A percentile compares a stretch with the other conserved stretches of the same genome.
Evolutionary conservation across 1,140 invertebrate species (phyloP).

Genomic region (Triops cancriformis): DNA sequence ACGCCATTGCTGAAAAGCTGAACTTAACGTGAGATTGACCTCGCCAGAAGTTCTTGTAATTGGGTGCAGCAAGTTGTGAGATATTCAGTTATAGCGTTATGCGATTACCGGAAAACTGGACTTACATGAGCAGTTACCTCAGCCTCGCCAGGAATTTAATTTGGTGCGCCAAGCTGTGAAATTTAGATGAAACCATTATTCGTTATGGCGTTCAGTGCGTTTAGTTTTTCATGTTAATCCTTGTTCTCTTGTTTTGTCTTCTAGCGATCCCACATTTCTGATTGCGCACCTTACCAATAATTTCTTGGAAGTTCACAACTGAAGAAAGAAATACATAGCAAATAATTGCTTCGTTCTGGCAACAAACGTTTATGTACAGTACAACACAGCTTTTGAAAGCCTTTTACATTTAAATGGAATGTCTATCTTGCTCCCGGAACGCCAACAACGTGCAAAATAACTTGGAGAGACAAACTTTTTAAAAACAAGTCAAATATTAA

Average conservation of each 20-base stretch:
- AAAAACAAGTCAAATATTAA: not conserved
- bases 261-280: not conserved
- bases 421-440: not conserved
- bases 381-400: not conserved
- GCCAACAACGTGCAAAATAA: slow-evolving; percentile 13
- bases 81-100: not conserved
- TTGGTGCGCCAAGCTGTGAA: not conserved
- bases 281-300: not conserved
- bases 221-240: not conserved
- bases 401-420: not conserved
- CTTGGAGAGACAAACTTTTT: not conserved
- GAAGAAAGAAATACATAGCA: not conserved
- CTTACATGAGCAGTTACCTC: not conserved
- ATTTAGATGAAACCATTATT: not conserved
- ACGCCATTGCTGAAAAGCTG: not conserved
- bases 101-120: not conserved
- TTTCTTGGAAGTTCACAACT: not conserved
- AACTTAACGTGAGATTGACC: not conserved
- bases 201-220: not conserved
- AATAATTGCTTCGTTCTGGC: not conserved
- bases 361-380: slow-evolving; percentile 10
- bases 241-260: not conserved
- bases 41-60: not conserved
- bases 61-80: not conserved
- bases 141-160: not conserved